Evolutionary conservation across 1,140 invertebrate genomes (phyloP).

Genomic region (Drosophila elegans): DNA sequence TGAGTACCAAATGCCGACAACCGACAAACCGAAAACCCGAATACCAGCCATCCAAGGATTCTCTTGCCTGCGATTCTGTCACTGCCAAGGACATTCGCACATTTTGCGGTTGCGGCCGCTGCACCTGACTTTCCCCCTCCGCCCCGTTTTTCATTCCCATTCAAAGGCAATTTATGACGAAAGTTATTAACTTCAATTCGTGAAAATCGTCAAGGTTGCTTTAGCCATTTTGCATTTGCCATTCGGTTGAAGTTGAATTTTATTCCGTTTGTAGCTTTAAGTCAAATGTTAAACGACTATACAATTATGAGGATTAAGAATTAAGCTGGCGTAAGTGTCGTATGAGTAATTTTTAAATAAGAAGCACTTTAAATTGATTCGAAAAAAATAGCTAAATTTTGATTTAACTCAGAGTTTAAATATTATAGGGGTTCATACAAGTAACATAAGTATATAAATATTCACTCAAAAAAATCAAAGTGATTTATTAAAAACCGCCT

Average conservation of each 20-base stretch:
- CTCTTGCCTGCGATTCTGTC: slow-evolving; percentile 33
- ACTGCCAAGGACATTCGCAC: slow-evolving; percentile 59
- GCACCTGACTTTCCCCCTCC: slow-evolving; percentile 46
- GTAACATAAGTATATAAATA: too few relatives aligned
- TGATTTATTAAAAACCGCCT: too few relatives aligned
- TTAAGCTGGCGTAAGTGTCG: too few relatives aligned
- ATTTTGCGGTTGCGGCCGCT: slow-evolving; percentile 67
- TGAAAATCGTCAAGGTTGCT: slow-evolving; percentile 21
- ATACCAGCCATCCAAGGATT: slow-evolving; percentile 9
- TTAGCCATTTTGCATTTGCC: background rate
- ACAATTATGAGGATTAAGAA: too few relatives aligned
- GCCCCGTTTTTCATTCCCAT: slow-evolving; percentile 8
- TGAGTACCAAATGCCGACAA: slow-evolving; percentile 47
- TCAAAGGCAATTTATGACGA: slow-evolving; percentile 60
- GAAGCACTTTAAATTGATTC: too few relatives aligned
- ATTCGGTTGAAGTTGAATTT: slow-evolving; percentile 5
- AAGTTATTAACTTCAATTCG: slow-evolving; percentile 68
- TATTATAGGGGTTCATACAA: too few relatives aligned
- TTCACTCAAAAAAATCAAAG: too few relatives aligned
- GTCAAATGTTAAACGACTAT: too few relatives aligned
- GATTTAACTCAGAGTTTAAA: too few relatives aligned
- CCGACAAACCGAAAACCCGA: slow-evolving; percentile 18
- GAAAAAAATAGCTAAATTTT: too few relatives aligned
- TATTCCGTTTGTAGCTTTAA: too few relatives aligned
- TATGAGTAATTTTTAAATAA: too few relatives aligned